Percentiles rank a stretch among this genome's conserved stretches.
These are phyloP conservation scores for Latrodectus elegans DNA, from an alignment of 2,888 invertebrate genomes.

Conservation along the genomic window DNA sequence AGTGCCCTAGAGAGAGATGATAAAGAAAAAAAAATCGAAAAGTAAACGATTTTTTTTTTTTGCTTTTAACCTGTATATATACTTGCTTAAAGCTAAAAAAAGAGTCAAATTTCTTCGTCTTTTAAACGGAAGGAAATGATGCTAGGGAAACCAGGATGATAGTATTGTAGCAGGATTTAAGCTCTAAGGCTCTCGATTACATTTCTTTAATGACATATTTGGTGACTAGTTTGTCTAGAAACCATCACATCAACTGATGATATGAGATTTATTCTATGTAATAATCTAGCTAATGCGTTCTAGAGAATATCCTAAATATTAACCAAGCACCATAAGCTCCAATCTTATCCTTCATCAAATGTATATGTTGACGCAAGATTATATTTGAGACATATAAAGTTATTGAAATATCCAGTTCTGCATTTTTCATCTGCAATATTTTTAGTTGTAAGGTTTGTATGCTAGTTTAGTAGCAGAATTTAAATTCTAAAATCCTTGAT, in stretches of 20 bases:
- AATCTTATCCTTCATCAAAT: no score
- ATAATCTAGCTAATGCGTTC: no score
- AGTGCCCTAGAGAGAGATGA: conserved; percentile 36
- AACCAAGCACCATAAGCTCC: no score
- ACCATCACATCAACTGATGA: background rate
- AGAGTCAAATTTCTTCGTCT: conserved; percentile 4
- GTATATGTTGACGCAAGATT: no score
- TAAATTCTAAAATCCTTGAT: no score
- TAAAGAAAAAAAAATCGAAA: conserved; percentile 11
- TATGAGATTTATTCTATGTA: no score
- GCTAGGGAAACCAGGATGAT: conserved; percentile 18
- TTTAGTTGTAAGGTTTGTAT: no score
- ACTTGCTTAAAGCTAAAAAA: background rate
- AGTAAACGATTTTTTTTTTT: conserved; percentile 19
- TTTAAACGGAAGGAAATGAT: conserved; percentile 28
- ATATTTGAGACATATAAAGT: no score
- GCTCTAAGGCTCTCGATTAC: conserved; percentile 3
- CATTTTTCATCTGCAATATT: no score
- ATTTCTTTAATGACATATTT: background rate
- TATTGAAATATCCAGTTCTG: no score
- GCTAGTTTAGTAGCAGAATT: no score
- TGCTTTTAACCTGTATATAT: background rate
- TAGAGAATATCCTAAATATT: no score
- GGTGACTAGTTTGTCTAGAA: background rate
- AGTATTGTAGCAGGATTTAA: conserved; percentile 31